A percentile compares a stretch with the other conserved stretches of the same genome.
phyloP scores from a whole-genome alignment of 2,113 vertebrate genomes.

The Lonchura striata region DNA sequence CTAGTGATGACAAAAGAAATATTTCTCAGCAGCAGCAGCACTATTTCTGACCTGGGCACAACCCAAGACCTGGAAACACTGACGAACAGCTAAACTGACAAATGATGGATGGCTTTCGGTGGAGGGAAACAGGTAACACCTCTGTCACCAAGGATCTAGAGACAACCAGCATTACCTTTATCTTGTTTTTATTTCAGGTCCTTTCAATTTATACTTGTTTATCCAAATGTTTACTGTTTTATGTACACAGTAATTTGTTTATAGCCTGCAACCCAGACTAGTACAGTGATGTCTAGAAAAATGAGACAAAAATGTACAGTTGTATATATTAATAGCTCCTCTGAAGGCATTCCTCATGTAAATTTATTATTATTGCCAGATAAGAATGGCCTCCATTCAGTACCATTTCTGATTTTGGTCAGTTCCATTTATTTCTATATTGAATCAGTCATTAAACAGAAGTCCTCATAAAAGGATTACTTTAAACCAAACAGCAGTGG shows the following conservation, averaged over 20 bases:
- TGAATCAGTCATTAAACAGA: background rate
- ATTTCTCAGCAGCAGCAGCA: background rate
- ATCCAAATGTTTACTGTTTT: background rate
- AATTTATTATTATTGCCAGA: background rate
- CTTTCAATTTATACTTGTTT: background rate
- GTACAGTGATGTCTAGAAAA: background rate
- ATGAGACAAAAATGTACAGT: background rate
- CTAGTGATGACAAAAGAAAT: background rate
- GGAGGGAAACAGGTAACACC: background rate
- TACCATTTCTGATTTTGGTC: background rate
- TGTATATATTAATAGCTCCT: background rate
- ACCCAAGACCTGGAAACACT: background rate
- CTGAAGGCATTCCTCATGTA: background rate
- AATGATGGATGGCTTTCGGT: background rate
- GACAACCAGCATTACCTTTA: background rate
- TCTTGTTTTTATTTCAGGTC: background rate
- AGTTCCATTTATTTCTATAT: background rate
- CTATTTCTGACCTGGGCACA: background rate
- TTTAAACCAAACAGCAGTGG: background rate
- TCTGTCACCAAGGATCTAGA: background rate
- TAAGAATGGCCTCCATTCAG: background rate
- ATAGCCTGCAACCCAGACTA: background rate
- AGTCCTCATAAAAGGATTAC: background rate
- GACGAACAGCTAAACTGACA: background rate
- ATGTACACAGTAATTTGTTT: background rate